Percentiles rank a stretch among this genome's conserved stretches.
These are phyloP conservation scores for Cinclus cinclus DNA, from an alignment of 2,113 vertebrate species.

Conservation along the genomic window DNA sequence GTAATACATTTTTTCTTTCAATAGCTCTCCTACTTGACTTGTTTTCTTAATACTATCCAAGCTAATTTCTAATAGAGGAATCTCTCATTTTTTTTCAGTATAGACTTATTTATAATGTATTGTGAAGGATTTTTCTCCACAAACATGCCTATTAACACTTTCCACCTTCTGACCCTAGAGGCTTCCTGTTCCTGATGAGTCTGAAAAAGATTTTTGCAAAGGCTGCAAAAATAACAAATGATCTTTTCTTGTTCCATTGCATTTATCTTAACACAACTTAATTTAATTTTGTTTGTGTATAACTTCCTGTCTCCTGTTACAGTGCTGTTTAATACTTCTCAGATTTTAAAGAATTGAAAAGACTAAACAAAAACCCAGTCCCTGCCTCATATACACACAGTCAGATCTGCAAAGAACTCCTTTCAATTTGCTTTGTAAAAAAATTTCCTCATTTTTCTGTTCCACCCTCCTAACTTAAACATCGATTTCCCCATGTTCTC, in stretches of 20 bases:
- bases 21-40: not conserved
- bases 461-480: not conserved
- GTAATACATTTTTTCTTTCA: not conserved
- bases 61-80: not conserved
- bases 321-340: not conserved
- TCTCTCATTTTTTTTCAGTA: not conserved
- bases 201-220: not conserved
- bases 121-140: not conserved
- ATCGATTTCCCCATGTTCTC: not conserved
- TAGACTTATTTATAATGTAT: not conserved
- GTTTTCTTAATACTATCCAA: not conserved
- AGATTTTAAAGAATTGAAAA: not conserved
- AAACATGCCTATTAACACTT: not conserved
- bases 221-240: not conserved
- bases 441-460: not conserved
- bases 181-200: not conserved
- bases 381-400: rapidly evolving
- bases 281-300: not conserved
- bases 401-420: not conserved
- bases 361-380: not conserved
- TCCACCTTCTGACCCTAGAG: not conserved
- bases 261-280: not conserved
- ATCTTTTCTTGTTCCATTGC: not conserved
- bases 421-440: not conserved
- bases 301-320: not conserved